These are phyloP conservation scores for Trichonephila clavata DNA, from an alignment of 1,140 invertebrate genomes.

Conservation along the genomic window DNA sequence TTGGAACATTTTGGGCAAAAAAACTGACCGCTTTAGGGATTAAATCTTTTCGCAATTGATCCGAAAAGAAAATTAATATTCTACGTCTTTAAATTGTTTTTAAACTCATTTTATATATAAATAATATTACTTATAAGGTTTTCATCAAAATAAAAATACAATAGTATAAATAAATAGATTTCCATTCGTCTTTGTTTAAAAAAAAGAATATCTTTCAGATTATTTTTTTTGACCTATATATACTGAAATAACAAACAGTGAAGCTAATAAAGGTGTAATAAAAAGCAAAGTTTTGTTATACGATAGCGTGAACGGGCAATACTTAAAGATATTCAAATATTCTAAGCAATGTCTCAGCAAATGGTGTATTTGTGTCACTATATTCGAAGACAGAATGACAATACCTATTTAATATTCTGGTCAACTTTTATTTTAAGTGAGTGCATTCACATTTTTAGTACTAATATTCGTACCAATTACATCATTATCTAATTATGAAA, in stretches of 20 bases:
- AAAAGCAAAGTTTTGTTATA: background rate
- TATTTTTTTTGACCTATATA: background rate
- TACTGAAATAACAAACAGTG: background rate
- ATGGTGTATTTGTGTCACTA: constrained; percentile 31
- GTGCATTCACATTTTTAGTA: background rate
- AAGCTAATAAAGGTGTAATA: background rate
- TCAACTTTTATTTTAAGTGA: background rate
- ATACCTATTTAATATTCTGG: constrained; percentile 33
- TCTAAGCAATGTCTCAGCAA: background rate
- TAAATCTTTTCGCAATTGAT: too few species aligned
- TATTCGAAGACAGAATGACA: constrained; percentile 12
- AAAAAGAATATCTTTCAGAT: too few species aligned
- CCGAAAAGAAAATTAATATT: too few species aligned
- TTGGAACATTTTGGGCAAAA: too few species aligned
- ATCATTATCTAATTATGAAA: background rate
- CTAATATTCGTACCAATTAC: background rate
- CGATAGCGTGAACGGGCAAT: background rate
- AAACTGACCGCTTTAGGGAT: too few species aligned
- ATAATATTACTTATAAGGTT: too few species aligned
- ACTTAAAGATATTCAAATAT: constrained; percentile 15
- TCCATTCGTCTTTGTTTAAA: background rate
- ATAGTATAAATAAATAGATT: background rate
- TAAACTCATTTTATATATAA: too few species aligned
- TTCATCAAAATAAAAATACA: background rate
- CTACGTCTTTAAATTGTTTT: too few species aligned